A percentile compares a stretch with the other conserved stretches of the same genome.
Conservation (phyloP, 2,113 vertebrate genomes). For the Nerophis ophidion region DNA sequence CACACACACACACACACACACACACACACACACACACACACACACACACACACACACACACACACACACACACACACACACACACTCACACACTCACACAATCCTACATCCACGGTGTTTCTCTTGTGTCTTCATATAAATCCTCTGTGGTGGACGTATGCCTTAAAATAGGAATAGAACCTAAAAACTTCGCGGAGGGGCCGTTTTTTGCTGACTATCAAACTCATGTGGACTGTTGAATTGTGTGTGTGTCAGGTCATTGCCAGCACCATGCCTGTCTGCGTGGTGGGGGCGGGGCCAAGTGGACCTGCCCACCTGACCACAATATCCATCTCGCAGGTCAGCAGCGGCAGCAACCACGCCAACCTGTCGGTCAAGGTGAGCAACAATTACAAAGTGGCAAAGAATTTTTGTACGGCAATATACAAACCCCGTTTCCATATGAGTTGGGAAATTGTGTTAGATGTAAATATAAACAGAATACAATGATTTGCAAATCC, state of each 20-base stretch:
- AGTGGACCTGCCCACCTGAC: conserved; percentile 48
- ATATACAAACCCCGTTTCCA: too few species aligned
- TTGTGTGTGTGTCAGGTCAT: conserved; percentile 16
- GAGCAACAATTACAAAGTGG: neutral
- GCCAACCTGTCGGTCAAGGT: conserved; percentile 60
- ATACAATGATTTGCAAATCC: too few species aligned
- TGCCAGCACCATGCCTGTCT: conserved; percentile 49
- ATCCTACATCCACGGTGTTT: conserved; percentile 10
- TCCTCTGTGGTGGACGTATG: conserved; percentile 9
- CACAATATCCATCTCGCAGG: conserved; percentile 39
- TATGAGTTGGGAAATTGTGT: too few species aligned
- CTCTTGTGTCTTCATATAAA: conserved; percentile 19
- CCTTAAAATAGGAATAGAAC: neutral
- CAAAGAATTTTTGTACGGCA: too few species aligned
- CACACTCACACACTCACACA: neutral
- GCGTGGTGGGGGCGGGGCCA: conserved; percentile 36
- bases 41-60: conserved; percentile 8
- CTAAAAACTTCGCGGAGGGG: too few species aligned
- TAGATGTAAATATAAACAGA: too few species aligned
- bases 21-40: conserved; percentile 7
- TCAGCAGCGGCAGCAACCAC: conserved; percentile 40
- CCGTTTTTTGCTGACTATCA: neutral
- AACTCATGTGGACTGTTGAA: neutral
- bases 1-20: too few species aligned
- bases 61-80: conserved; percentile 2